Evolutionary conservation across 35 echinoderm and acorn worm genomes (phyloP).

Genomic region (Nesometra sesokonis): DNA sequence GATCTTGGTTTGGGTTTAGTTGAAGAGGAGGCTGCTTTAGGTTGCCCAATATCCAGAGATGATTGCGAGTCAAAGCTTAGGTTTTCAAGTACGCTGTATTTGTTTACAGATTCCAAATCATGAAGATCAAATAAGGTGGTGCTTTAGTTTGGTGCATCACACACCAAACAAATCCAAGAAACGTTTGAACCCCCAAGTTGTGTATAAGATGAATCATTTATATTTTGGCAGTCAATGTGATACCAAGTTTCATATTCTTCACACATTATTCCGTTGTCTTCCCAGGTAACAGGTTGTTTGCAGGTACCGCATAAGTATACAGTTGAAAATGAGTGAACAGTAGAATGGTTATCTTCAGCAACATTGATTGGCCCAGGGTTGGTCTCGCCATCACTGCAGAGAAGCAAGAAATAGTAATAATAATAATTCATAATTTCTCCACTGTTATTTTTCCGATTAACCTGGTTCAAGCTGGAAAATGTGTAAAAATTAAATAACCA

Average conservation of each 20-base stretch:
- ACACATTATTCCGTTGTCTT: constrained; percentile 36
- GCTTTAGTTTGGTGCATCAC: constrained; percentile 13
- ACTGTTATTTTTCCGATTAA: no score
- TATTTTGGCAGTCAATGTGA: background rate
- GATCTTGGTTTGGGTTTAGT: constrained; percentile 6
- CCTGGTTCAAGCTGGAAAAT: no score
- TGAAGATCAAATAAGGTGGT: background rate
- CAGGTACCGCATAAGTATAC: constrained; percentile 37
- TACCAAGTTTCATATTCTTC: constrained; percentile 46
- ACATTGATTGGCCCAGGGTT: background rate
- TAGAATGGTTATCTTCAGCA: background rate
- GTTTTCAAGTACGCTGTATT: background rate
- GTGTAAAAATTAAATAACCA: no score
- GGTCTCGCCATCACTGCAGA: background rate
- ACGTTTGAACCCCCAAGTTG: constrained; percentile 12
- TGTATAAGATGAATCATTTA: constrained; percentile 29
- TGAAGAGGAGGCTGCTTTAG: background rate
- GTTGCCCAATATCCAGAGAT: background rate
- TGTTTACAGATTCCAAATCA: background rate
- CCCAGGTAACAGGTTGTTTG: constrained; percentile 31
- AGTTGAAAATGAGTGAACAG: background rate
- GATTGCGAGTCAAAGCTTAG: background rate
- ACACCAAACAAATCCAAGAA: background rate
- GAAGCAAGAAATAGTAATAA: background rate
- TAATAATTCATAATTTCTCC: no score